Base-by-base conservation (phyloP, 1,140 invertebrate species). In the Cherax destructor region DNA sequence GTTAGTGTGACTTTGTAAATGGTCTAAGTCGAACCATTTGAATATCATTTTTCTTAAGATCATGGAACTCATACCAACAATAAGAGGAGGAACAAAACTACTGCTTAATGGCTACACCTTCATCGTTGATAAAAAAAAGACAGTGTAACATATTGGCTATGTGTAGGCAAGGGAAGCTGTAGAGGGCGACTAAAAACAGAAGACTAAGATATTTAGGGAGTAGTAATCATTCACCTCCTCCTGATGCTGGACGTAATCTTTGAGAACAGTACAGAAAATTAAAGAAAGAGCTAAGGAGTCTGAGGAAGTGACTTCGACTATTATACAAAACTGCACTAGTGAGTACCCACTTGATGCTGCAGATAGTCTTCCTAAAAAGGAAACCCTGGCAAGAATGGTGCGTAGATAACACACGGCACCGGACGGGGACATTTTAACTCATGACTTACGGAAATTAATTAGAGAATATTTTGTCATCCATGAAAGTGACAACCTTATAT, bases 341-440 rank as follows among this genome's bases (percentile, higher is more conserved):
- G 86, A 88, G 69, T 88, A 79, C 77, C 86, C 21, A 79, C 86
- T 61, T 88, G 74, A 69, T 88, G 86, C 86, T 88, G 77, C 77
- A 69, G 77, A 52, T 88, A 77, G 59, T 65, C 77, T 77, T 77
- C 80, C 3, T 9, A 84, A 47, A 21, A 86, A 86, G 11, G 52
- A 86, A 76, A 86, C 65, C n/a, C 69, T 86, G 84, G 84, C 84
- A 86, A 76, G 41, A 74, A 50, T 86, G 84, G 84, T 76, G 84
- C 21, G 84, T n/a, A 76, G 41, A 86, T 69, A 86, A 86, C 41
- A 65, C 65, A 86, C 1, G 69, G 16, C 65, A 86, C 84, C 30
- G 76, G 84, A 86, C 41, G 2, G 69, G 69, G n/a, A 74, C 30
- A 30, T 74, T 86, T 74, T 86, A 76, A 76, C 65, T 50, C 69